Base-by-base conservation (phyloP, 2,113 vertebrate genomes). In the Scomber colias region DNA sequence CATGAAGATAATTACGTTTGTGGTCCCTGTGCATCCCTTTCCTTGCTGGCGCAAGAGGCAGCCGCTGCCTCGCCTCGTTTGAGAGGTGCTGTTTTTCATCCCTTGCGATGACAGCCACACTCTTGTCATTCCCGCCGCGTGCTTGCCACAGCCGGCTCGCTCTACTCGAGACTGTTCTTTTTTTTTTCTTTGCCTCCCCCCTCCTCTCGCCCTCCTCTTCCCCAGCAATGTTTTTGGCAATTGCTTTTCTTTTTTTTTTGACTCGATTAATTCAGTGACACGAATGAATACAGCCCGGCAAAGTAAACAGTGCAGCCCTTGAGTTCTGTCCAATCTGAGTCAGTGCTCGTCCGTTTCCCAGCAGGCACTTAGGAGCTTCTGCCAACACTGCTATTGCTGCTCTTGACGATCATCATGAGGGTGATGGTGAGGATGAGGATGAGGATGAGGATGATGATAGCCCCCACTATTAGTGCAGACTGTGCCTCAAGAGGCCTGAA, bases 61-160 rank as follows among this genome's bases (percentile, higher is more conserved):
- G 77, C 82, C 76, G 68, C 84, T 54, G 81, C 88, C 86, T 87
- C 88, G 73, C 83, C 86, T 90, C 64, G 65, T 90, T 85, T 92
- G 74, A 92, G 87, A 90, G 91, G 76, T 77, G 90, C 87, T 75
- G 85, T 93, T 92, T 94, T 90, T 92, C 90, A 92, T 91, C 89
- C 89, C 84, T 78, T 49, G 64, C 17, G 64, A 81, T 88, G 83
- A 90, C 89, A 81, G 91, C 74, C 83, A 46, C 85, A 10, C 82
- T 89, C 89, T 91, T 92, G 89, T 90, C 92, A 91, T 92, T 92
- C 87, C 84, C 31, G 46, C 73, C 51, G 77, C 81, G 57, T 90
- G 46, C 82, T 68, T 46, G 67, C 88, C 79, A 76, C 46, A 7
- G 79, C 86, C 65, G 53, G 75, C 84, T 86, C 54, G 44, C 81